These are phyloP conservation scores for Lycodopsis pacificus DNA, from an alignment of 2,797 vertebrate genomes.

Conservation along the genomic window DNA sequence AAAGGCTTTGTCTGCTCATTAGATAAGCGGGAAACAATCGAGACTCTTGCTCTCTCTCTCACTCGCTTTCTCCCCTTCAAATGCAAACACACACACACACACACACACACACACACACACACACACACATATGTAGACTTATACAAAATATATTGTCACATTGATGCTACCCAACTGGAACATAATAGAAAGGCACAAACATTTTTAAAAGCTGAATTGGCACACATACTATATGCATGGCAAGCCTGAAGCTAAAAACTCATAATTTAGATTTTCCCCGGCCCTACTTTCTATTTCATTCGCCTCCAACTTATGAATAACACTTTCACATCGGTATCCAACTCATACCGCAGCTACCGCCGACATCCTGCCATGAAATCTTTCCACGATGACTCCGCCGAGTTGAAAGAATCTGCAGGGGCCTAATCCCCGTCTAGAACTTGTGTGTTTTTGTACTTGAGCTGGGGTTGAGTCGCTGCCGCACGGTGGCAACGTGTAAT, in stretches of 20 bases:
- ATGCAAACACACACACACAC: slow-evolving; percentile 4
- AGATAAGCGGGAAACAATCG: slow-evolving; percentile 54
- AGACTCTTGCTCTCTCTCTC: slow-evolving; percentile 26
- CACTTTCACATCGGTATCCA: slow-evolving; percentile 40
- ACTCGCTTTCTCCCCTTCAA: slow-evolving; percentile 1
- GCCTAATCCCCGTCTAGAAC: slow-evolving; percentile 62
- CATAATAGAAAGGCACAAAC: not conserved
- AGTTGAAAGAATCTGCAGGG: slow-evolving; percentile 51
- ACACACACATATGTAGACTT: slow-evolving; percentile 4
- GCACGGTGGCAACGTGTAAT: slow-evolving; percentile 55
- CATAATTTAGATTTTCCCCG: not conserved
- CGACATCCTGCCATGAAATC: slow-evolving; percentile 28
- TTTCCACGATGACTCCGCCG: slow-evolving; percentile 22
- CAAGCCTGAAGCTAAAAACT: not conserved
- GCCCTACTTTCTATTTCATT: slow-evolving; percentile 16
- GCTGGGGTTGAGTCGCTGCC: slow-evolving; percentile 49
- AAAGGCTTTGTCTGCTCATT: slow-evolving; percentile 63
- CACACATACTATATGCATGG: not conserved
- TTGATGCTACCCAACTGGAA: not conserved
- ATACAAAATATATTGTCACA: not conserved
- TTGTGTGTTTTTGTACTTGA: slow-evolving; percentile 50
- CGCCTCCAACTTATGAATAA: slow-evolving; percentile 8
- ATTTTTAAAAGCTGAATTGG: slow-evolving; percentile 15
- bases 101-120: not conserved
- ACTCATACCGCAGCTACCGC: not conserved